Conservation (phyloP, 2,797 vertebrate species). For the Chiloscyllium punctatum region DNA sequence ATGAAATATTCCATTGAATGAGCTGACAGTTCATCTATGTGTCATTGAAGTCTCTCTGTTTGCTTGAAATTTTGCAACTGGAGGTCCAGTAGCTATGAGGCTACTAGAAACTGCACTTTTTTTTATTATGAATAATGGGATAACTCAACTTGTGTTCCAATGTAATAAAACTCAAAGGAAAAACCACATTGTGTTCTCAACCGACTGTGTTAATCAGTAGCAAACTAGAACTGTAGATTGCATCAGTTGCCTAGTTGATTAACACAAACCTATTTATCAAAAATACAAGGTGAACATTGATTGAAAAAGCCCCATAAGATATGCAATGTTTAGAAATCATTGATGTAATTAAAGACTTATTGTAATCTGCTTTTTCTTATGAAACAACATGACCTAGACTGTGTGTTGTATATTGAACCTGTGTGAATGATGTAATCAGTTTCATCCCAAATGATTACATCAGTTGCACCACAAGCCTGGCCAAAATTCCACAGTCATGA, state of each 20-base stretch:
- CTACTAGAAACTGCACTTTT: background rate
- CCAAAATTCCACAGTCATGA: conserved; percentile 35
- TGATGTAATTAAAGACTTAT: conserved; percentile 24
- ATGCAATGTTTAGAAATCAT: conserved; percentile 2
- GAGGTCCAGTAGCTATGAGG: background rate
- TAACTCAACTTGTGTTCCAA: background rate
- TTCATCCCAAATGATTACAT: conserved; percentile 30
- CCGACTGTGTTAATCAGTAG: conserved; percentile 2
- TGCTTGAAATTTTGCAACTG: background rate
- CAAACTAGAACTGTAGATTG: background rate
- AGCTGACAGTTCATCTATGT: background rate
- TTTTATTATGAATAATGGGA: background rate
- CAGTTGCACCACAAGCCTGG: background rate
- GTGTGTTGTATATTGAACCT: background rate
- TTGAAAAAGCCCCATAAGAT: background rate
- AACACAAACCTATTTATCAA: background rate
- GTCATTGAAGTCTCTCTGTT: background rate
- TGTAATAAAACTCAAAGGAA: background rate
- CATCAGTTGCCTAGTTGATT: background rate
- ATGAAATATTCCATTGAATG: background rate
- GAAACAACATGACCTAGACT: conserved; percentile 8
- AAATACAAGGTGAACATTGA: background rate
- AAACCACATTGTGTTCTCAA: background rate
- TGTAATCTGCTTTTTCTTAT: background rate
- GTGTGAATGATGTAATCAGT: conserved; percentile 15